phyloP scores from a whole-genome alignment of 2,888 invertebrate genomes.

The Corythucha ciliata region DNA sequence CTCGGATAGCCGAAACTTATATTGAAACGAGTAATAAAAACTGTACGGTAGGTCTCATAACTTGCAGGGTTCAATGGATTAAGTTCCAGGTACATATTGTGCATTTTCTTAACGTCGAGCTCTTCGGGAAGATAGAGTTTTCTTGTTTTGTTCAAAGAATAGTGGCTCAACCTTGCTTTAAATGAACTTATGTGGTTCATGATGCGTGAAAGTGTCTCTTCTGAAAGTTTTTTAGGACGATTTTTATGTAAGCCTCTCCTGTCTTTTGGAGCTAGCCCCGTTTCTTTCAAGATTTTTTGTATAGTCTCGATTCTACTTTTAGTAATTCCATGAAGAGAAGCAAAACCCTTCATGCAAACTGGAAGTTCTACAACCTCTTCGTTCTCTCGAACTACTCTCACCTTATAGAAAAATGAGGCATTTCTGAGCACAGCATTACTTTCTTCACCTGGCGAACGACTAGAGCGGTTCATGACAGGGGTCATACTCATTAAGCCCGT shows the following conservation, averaged over 20 bases:
- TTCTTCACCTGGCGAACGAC: neutral
- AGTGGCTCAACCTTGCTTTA: slow-evolving; percentile 8
- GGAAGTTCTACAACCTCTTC: neutral
- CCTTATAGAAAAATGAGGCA: neutral
- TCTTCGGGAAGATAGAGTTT: slow-evolving; percentile 16
- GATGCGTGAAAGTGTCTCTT: neutral
- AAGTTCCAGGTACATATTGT: neutral
- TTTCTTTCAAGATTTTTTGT: slow-evolving; percentile 3
- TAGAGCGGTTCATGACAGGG: slow-evolving; percentile 2
- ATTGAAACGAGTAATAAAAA: slow-evolving; percentile 6
- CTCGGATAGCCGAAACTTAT: slow-evolving; percentile 14
- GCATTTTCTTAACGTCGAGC: slow-evolving; percentile 9
- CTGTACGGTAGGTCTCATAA: slow-evolving; percentile 10
- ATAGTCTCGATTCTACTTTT: slow-evolving; percentile 8
- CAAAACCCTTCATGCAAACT: neutral
- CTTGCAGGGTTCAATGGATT: neutral
- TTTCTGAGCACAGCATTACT: neutral
- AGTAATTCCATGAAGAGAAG: slow-evolving; percentile 14
- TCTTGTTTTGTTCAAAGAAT: slow-evolving; percentile 2
- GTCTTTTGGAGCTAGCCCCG: neutral
- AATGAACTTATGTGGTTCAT: slow-evolving; percentile 2
- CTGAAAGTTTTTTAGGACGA: slow-evolving; percentile 8
- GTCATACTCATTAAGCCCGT: slow-evolving; percentile 6
- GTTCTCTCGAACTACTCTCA: neutral
- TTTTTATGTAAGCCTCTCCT: slow-evolving; percentile 6